Percentiles rank a stretch among this genome's conserved stretches.
Conservation (phyloP, 1,140 invertebrate genomes). For the Physella acuta region DNA sequence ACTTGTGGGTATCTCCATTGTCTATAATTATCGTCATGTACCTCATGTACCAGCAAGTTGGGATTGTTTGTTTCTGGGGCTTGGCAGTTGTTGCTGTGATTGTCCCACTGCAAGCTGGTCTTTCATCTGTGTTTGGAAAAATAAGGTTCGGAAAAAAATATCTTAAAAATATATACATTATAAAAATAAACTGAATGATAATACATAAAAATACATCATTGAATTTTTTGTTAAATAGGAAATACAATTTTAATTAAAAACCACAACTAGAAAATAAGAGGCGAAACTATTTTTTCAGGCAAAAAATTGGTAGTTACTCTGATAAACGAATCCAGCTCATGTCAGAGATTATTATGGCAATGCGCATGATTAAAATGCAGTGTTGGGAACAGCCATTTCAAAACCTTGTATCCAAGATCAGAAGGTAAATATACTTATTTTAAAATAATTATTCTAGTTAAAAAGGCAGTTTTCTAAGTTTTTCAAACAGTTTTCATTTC, state of each 20-base stretch:
- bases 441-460: too few relatives aligned
- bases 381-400: conserved; percentile 22
- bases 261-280: too few relatives aligned
- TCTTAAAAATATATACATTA: too few relatives aligned
- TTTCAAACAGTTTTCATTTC: too few relatives aligned
- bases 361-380: conserved; percentile 9
- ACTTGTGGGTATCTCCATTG: conserved; percentile 30
- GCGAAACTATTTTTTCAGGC: conserved; percentile 1
- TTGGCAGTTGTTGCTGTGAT: conserved; percentile 24
- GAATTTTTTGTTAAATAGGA: too few relatives aligned
- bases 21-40: conserved; percentile 27
- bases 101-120: conserved; percentile 23
- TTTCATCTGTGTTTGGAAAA: conserved; percentile 25
- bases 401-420: neutral
- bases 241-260: too few relatives aligned
- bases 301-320: conserved; percentile 6
- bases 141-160: too few relatives aligned
- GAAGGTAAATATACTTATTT: too few relatives aligned
- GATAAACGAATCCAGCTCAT: conserved; percentile 17
- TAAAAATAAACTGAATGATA: too few relatives aligned
- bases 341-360: conserved; percentile 10
- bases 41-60: conserved; percentile 28
- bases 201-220: too few relatives aligned
- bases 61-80: conserved; percentile 21
- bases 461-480: too few relatives aligned